Evolutionary conservation across 2,797 vertebrate species (phyloP).

Genomic region (Dryobates pubescens): DNA sequence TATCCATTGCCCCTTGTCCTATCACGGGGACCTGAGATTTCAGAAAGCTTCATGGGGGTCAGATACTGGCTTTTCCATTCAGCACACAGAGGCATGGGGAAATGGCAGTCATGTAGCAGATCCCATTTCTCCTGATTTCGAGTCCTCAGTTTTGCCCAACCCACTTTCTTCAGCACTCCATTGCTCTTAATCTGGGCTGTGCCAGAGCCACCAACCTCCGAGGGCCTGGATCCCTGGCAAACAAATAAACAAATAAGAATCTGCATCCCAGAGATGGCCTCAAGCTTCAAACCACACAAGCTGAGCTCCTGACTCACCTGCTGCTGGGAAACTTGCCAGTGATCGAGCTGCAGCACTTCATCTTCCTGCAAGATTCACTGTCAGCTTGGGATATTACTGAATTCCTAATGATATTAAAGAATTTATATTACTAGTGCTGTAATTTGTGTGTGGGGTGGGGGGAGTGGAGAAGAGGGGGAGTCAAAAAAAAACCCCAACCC

Average conservation of each 20-base stretch:
- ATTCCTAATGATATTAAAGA: slow-evolving; percentile 7
- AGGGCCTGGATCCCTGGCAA: not conserved
- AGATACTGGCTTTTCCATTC: not conserved
- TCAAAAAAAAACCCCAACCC: not conserved
- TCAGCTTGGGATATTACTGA: not conserved
- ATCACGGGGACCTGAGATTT: no score
- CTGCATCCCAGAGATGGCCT: not conserved
- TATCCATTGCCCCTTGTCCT: no score
- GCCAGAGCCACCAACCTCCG: not conserved
- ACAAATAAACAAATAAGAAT: not conserved
- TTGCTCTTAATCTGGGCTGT: not conserved
- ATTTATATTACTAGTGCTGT: not conserved
- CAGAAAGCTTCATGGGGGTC: no score
- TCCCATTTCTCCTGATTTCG: not conserved
- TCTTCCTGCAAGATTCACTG: not conserved
- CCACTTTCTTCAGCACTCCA: not conserved
- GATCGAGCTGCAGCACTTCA: not conserved
- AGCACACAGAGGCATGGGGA: not conserved
- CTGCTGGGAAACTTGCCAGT: not conserved
- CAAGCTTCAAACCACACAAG: not conserved
- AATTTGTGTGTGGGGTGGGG: not conserved
- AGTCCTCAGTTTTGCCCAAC: not conserved
- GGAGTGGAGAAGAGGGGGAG: no score
- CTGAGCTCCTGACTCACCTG: not conserved
- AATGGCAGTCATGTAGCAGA: not conserved